phyloP scores from a whole-genome alignment of 2,888 invertebrate species.

The Limnephilus marmoratus region DNA sequence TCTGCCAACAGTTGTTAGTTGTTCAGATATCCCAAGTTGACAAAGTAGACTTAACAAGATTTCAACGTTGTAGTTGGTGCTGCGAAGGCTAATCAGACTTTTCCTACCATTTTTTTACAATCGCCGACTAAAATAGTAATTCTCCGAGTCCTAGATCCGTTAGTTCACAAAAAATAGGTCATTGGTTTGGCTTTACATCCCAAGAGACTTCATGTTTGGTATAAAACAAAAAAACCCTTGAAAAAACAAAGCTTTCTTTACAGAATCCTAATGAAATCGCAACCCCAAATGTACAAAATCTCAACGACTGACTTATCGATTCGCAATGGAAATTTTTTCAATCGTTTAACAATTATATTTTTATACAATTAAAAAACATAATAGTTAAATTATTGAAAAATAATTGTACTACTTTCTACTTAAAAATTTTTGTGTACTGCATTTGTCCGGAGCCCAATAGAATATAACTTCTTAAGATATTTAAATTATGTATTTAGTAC shows the following conservation, averaged over 20 bases:
- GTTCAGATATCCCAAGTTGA: not conserved
- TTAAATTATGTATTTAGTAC: too few relatives aligned
- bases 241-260: not conserved
- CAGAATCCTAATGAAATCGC: not conserved
- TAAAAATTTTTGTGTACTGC: too few relatives aligned
- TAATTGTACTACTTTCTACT: too few relatives aligned
- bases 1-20: not conserved
- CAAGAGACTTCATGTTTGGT: not conserved
- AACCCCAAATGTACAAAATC: not conserved
- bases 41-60: not conserved
- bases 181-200: not conserved
- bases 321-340: too few relatives aligned
- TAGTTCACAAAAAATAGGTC: not conserved
- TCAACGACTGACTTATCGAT: not conserved
- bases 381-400: too few relatives aligned
- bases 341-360: too few relatives aligned
- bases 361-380: too few relatives aligned
- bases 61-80: not conserved
- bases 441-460: too few relatives aligned
- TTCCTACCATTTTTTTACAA: not conserved
- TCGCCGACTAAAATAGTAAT: not conserved
- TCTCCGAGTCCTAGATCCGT: not conserved
- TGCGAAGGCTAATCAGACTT: not conserved
- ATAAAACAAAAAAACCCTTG: not conserved
- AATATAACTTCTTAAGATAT: too few relatives aligned